These are phyloP conservation scores for Ditula angustiorana DNA, from an alignment of 2,888 invertebrate genomes.

Conservation along the genomic window DNA sequence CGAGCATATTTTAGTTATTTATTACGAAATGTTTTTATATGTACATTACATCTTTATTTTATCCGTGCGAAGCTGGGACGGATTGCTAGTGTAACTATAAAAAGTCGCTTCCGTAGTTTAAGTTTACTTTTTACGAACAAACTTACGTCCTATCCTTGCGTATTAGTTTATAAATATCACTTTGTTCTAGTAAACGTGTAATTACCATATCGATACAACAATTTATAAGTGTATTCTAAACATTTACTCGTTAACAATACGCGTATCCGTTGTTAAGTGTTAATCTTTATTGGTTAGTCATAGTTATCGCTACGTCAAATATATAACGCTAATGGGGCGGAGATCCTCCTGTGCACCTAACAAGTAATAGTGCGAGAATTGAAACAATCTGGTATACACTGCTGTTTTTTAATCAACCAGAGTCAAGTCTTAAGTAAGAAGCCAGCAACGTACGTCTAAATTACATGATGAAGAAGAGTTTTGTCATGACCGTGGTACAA, in stretches of 20 bases:
- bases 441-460: neutral
- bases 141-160: too few relatives aligned
- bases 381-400: neutral
- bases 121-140: too few relatives aligned
- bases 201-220: neutral
- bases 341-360: conserved; percentile 15
- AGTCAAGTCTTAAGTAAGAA: neutral
- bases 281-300: conserved; percentile 12
- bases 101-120: too few relatives aligned
- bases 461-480: neutral
- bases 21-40: too few relatives aligned
- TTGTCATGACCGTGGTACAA: neutral
- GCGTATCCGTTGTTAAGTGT: neutral
- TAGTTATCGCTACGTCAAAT: conserved; percentile 3
- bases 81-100: too few relatives aligned
- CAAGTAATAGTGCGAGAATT: neutral
- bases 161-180: neutral
- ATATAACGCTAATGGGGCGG: conserved; percentile 28
- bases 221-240: neutral
- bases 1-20: too few relatives aligned
- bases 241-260: neutral
- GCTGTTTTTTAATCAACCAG: neutral
- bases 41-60: too few relatives aligned
- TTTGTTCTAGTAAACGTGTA: neutral
- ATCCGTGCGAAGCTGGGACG: too few relatives aligned